Evolutionary conservation across 2,797 vertebrate species (phyloP).

Genomic region (Cuculus canorus): DNA sequence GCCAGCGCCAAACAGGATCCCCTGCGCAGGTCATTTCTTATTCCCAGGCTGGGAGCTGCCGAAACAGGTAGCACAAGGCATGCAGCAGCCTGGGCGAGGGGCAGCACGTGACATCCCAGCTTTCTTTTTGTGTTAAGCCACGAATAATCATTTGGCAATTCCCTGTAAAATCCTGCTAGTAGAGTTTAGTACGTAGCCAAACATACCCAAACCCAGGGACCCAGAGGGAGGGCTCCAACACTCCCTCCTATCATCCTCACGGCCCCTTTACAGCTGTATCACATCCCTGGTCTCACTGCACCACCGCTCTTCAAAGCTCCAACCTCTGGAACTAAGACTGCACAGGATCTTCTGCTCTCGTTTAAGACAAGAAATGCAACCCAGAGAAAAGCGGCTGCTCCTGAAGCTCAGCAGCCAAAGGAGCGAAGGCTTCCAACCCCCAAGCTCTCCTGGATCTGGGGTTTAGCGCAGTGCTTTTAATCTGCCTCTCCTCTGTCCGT

Average conservation of each 20-base stretch:
- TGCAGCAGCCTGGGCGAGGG: not conserved
- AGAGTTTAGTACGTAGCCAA: fast-evolving
- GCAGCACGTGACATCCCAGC: not conserved
- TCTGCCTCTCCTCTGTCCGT: fast-evolving
- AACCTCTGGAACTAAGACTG: fast-evolving
- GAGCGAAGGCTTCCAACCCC: not conserved
- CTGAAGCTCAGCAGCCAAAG: fast-evolving
- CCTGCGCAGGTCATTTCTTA: not conserved
- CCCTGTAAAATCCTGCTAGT: not conserved
- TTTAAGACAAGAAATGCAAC: fast-evolving
- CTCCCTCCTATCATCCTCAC: not conserved
- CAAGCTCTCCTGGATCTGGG: not conserved
- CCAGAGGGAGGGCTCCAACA: not conserved
- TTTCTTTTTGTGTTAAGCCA: not conserved
- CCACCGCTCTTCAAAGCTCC: fast-evolving
- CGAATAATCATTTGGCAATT: not conserved
- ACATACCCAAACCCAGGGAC: not conserved
- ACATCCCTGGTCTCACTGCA: not conserved
- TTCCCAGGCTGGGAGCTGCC: not conserved
- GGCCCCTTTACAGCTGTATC: not conserved
- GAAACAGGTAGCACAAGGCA: fast-evolving
- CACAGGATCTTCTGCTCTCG: not conserved
- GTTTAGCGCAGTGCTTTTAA: fast-evolving
- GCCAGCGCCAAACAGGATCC: not conserved
- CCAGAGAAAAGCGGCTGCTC: not conserved